Percentiles rank a stretch among this genome's conserved stretches.
Evolutionary conservation across 2,888 invertebrate genomes (phyloP).

Genomic region (Eupeodes luniger): DNA sequence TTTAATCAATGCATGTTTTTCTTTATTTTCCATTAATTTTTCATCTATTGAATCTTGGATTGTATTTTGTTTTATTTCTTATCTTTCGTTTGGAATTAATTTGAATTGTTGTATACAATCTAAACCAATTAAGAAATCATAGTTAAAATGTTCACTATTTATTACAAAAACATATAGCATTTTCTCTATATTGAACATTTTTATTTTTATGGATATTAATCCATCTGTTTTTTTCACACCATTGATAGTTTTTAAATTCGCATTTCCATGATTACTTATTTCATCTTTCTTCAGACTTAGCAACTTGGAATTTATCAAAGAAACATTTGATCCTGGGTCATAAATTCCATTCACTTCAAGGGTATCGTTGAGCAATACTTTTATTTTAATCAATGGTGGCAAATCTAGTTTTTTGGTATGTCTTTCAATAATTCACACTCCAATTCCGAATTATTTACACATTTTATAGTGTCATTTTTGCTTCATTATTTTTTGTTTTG

Average conservation of each 20-base stretch:
- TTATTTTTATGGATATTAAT: slow-evolving; percentile 10
- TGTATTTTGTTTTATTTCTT: slow-evolving; percentile 48
- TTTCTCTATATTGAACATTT: slow-evolving; percentile 1
- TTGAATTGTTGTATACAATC: slow-evolving; percentile 66
- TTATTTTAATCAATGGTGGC: slow-evolving; percentile 44
- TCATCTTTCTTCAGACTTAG: slow-evolving; percentile 13
- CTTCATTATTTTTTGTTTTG: slow-evolving; percentile 5
- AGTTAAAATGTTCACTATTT: slow-evolving; percentile 52
- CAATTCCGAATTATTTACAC: slow-evolving; percentile 14
- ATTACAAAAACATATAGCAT: slow-evolving; percentile 18
- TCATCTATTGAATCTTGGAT: no score
- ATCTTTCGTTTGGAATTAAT: slow-evolving; percentile 64
- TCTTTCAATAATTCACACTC: slow-evolving; percentile 21
- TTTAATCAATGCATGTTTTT: slow-evolving; percentile 13
- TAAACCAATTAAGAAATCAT: slow-evolving; percentile 70
- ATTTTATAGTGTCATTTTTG: slow-evolving; percentile 15
- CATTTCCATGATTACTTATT: neutral
- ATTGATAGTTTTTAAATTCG: slow-evolving; percentile 32
- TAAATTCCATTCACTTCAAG: slow-evolving; percentile 26
- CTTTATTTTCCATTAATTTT: neutral
- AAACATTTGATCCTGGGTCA: slow-evolving; percentile 46
- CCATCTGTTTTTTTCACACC: slow-evolving; percentile 36
- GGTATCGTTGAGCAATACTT: slow-evolving; percentile 27
- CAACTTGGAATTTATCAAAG: slow-evolving; percentile 31
- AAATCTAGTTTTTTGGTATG: slow-evolving; percentile 35